These are phyloP conservation scores for Calliphora vomitoria DNA, from an alignment of 2,888 invertebrate genomes.

Conservation along the genomic window DNA sequence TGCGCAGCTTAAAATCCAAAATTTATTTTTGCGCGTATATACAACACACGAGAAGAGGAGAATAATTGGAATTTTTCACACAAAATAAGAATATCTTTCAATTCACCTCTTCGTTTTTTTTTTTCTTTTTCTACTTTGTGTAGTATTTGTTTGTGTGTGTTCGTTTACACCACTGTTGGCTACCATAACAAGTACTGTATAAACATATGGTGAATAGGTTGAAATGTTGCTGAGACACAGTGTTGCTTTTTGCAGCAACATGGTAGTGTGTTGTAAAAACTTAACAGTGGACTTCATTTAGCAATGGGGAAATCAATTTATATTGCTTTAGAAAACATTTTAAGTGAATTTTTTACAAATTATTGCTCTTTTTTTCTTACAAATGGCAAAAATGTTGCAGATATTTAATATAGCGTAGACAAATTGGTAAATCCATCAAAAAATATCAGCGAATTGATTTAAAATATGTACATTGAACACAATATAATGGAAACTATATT, in stretches of 20 bases:
- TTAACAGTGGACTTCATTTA: conserved; percentile 33
- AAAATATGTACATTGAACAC: too few species aligned
- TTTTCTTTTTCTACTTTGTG: conserved; percentile 1
- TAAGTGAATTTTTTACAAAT: too few species aligned
- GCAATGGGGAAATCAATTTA: conserved; percentile 13
- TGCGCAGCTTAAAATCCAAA: conserved; percentile 75
- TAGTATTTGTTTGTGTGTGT: not conserved
- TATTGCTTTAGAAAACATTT: not conserved
- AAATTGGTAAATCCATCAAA: too few species aligned
- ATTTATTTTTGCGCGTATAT: conserved; percentile 73
- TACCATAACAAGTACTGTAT: conserved; percentile 30
- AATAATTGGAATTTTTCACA: conserved; percentile 67
- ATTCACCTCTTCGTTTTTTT: conserved; percentile 41
- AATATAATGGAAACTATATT: too few species aligned
- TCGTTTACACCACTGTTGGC: not conserved
- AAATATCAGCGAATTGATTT: too few species aligned
- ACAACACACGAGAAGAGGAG: conserved; percentile 67
- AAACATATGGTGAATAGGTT: conserved; percentile 15
- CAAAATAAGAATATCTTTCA: conserved; percentile 63
- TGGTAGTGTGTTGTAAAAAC: not conserved
- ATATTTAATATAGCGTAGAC: not conserved
- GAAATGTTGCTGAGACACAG: conserved; percentile 31
- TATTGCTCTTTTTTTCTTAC: too few species aligned
- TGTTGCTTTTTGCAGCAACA: conserved; percentile 41
- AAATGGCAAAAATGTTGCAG: too few species aligned